phyloP scores from a whole-genome alignment of 92 coral and sea anemone genomes.

The Palythoa grandiflora region DNA sequence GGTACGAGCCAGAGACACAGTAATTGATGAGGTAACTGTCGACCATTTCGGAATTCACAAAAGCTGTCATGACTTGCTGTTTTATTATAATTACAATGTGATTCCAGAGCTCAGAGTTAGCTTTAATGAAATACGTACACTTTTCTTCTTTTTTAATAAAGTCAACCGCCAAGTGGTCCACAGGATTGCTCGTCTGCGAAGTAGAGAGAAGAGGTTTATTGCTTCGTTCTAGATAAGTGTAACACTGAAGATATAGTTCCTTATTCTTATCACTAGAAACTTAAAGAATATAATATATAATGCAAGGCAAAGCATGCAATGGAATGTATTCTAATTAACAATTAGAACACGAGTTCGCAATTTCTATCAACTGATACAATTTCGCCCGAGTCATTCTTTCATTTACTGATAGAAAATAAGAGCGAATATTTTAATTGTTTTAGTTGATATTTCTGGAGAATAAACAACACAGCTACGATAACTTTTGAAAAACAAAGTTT shows the following conservation, averaged over 20 bases:
- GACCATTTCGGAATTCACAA: background rate
- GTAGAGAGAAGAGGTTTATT: background rate
- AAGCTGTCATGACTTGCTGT: background rate
- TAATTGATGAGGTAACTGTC: background rate
- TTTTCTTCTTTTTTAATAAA: background rate
- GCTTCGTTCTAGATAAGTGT: background rate
- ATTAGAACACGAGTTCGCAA: too few species aligned
- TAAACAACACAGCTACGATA: too few species aligned
- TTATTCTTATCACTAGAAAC: too few species aligned
- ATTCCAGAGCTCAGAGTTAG: background rate
- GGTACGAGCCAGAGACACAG: background rate
- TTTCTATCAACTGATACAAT: too few species aligned
- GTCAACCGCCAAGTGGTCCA: slow-evolving; percentile 12
- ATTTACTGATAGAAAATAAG: too few species aligned
- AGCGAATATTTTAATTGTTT: too few species aligned
- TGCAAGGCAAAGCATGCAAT: background rate
- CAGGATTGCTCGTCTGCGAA: background rate
- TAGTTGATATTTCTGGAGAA: too few species aligned
- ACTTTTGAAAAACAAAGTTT: too few species aligned
- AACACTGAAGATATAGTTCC: background rate
- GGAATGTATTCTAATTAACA: background rate
- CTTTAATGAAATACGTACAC: slow-evolving; percentile 16
- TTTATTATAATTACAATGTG: background rate
- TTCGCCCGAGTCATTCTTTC: too few species aligned
- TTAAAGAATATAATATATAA: background rate